phyloP scores from a whole-genome alignment of 2,888 invertebrate species.

The Cryptocephalus primarius region DNA sequence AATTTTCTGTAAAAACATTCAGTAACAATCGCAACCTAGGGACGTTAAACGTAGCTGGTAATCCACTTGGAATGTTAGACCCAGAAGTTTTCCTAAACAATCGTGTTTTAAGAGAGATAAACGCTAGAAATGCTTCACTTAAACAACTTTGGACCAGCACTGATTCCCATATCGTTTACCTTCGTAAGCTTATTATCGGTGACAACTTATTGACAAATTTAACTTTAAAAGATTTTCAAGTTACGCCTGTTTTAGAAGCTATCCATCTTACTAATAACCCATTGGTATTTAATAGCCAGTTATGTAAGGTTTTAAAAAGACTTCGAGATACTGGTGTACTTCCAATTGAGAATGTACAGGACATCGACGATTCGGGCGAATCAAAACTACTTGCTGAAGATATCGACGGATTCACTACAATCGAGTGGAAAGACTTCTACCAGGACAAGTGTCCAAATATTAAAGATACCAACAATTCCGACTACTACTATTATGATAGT shows the following conservation, averaged over 20 bases:
- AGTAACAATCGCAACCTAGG: slow-evolving; percentile 53
- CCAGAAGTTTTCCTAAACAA: slow-evolving; percentile 55
- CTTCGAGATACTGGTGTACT: slow-evolving; percentile 43
- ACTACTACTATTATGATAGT: slow-evolving; percentile 23
- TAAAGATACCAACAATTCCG: background rate
- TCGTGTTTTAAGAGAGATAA: slow-evolving; percentile 51
- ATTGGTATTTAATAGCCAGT: slow-evolving; percentile 55
- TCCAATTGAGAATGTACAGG: slow-evolving; percentile 34
- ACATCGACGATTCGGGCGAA: slow-evolving; percentile 7
- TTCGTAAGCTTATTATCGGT: slow-evolving; percentile 43
- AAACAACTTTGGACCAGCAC: slow-evolving; percentile 50
- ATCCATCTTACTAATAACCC: slow-evolving; percentile 56
- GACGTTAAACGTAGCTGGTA: slow-evolving; percentile 59
- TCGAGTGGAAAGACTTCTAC: slow-evolving; percentile 15
- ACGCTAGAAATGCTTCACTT: slow-evolving; percentile 59
- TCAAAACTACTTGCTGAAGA: slow-evolving; percentile 5
- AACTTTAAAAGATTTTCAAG: slow-evolving; percentile 47
- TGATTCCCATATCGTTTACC: slow-evolving; percentile 18
- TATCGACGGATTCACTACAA: slow-evolving; percentile 14
- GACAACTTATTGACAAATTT: slow-evolving; percentile 49
- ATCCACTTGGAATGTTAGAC: slow-evolving; percentile 53
- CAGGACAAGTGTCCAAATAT: slow-evolving; percentile 12
- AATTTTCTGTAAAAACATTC: slow-evolving; percentile 52
- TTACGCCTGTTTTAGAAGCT: slow-evolving; percentile 45
- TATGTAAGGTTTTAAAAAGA: slow-evolving; percentile 50